A percentile compares a stretch with the other conserved stretches of the same genome.
Evolutionary conservation across 2,888 invertebrate species (phyloP).

Genomic region (Odontocolon sp.): DNA sequence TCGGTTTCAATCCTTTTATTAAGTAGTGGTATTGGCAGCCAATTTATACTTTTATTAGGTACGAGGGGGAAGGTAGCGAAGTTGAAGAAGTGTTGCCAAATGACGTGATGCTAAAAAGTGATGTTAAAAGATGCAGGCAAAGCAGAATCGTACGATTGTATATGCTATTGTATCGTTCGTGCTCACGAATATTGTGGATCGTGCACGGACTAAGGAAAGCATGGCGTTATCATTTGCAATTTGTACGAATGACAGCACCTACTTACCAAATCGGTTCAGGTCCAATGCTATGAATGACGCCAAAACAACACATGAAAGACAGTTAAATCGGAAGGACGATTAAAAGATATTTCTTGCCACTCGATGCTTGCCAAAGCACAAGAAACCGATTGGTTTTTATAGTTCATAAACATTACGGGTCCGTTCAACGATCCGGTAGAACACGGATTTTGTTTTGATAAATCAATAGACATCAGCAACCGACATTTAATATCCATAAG

Average conservation of each 20-base stretch:
- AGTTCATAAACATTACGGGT: not conserved
- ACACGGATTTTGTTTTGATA: not conserved
- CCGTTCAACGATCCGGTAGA: not conserved
- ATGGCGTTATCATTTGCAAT: conserved; percentile 38
- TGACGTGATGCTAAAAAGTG: conserved; percentile 1
- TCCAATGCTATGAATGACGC: conserved; percentile 79
- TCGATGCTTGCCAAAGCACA: conserved; percentile 18
- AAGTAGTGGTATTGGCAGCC: not conserved
- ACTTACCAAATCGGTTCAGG: conserved; percentile 81
- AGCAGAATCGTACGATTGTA: conserved; percentile 33
- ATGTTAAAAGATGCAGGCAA: not conserved
- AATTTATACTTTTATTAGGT: not conserved
- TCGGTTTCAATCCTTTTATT: not conserved
- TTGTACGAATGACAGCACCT: conserved; percentile 66
- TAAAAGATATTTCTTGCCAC: conserved; percentile 41
- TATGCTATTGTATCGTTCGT: not conserved
- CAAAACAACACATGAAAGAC: conserved; percentile 75
- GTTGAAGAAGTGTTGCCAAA: not conserved
- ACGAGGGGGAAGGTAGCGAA: not conserved
- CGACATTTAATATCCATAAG: not conserved
- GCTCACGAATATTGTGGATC: not conserved
- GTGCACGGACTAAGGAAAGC: conserved; percentile 34
- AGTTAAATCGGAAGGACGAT: conserved; percentile 67
- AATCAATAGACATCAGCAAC: not conserved
- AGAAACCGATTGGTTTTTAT: not conserved